Percentiles rank a stretch among this genome's conserved stretches.
Conservation (phyloP, 2,888 invertebrate genomes). For the Polietes domitor region DNA sequence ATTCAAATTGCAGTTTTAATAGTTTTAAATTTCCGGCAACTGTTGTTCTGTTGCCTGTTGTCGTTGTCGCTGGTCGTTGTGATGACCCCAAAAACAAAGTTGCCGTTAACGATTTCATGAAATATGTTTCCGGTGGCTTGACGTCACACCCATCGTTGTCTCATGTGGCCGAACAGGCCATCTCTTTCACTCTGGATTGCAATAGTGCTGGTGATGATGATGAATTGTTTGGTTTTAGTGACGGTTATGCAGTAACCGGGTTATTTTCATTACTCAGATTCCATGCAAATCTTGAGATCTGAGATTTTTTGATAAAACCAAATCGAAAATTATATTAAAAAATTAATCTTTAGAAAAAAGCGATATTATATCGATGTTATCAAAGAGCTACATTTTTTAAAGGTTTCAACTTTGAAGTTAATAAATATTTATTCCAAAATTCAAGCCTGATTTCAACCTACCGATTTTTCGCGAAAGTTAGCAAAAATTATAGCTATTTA, state of each 20-base stretch:
- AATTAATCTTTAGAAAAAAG: too few species aligned
- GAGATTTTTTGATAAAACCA: too few species aligned
- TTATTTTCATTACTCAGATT: too few species aligned
- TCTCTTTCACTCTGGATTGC: not conserved
- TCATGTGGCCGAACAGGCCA: not conserved
- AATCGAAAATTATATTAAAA: too few species aligned
- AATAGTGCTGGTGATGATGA: not conserved
- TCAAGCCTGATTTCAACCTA: too few species aligned
- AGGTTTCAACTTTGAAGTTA: too few species aligned
- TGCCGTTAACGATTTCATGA: slow-evolving; percentile 21
- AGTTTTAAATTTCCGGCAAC: slow-evolving; percentile 1
- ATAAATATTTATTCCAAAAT: too few species aligned
- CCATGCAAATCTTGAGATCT: too few species aligned
- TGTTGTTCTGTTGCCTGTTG: not conserved
- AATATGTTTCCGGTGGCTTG: slow-evolving; percentile 38
- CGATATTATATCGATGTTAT: too few species aligned
- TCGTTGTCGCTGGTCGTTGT: not conserved
- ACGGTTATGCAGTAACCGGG: not conserved
- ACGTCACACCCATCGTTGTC: slow-evolving; percentile 9
- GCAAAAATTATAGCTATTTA: too few species aligned
- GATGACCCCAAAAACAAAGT: slow-evolving; percentile 25
- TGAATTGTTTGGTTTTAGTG: not conserved
- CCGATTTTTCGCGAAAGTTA: too few species aligned
- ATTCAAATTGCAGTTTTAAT: not conserved
- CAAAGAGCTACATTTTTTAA: too few species aligned